Evolutionary conservation across 2,888 invertebrate genomes (phyloP), one percentile per base, ranked within the genome.

Genomic region (Parapristionchus giblindavisi): DNA sequence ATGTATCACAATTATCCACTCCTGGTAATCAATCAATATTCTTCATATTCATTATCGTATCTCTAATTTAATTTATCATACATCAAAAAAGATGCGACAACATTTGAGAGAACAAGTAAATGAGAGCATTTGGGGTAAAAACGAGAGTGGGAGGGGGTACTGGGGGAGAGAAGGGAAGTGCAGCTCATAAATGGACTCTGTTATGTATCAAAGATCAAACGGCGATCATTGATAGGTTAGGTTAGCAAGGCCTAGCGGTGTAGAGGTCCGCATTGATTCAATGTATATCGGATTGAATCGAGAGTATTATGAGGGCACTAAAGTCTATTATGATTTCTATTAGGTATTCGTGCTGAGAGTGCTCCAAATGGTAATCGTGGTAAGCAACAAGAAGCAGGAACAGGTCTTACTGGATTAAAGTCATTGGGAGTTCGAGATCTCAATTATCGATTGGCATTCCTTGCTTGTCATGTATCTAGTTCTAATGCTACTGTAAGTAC

Each of bases 391-490:
- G 88, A 83, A 61, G 93, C 93, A 81, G 91, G 91, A 86, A 94
- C 94, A 79, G 98, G 97, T 54, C 92, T 97, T 58, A 92, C 93
- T 75, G 97, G 96, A 0, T 89, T 95, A 6, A 94, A 94, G 89
- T 92, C 93, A 0, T 91, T 95, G 8, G 95, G 95, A 73, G 93
- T 94, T 1, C 90, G 95, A 29, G 95, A 96, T 87, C 90, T 96
- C 52, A 92, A 92, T 78, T 95, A 93, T 89, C 93, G 93, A 87
- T 92, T 96, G 89, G 94, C 96, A 1, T 99, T 97, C 90, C 90
- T 99, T 74, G 95, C 96, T 0, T 96, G 96, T 89, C 94, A 94
- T 85, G 93, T 97, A 2, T 93, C 93, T 80, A 92, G 94, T 0
- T 94, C 94, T 24, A 94, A 93, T 73, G 92, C 94, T 0, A 92